These are phyloP conservation scores for Pristionchus arcanus DNA, from an alignment of 2,888 invertebrate genomes.

Conservation along the genomic window DNA sequence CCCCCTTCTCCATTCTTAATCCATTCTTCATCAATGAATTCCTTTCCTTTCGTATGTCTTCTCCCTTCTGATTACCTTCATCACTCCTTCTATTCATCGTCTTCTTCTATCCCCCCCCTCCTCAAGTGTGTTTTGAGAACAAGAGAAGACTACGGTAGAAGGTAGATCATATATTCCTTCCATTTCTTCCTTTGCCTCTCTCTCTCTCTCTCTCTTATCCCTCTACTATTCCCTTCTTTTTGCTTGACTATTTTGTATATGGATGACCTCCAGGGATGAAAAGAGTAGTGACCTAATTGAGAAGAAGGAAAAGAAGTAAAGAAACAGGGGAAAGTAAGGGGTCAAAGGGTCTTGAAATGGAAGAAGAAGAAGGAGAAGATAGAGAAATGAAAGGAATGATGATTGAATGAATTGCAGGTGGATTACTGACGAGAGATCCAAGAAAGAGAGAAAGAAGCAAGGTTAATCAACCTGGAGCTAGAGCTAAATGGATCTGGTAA, in stretches of 20 bases:
- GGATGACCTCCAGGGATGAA: slow-evolving; percentile 38
- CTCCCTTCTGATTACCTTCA: slow-evolving; percentile 18
- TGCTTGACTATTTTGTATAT: slow-evolving; percentile 1
- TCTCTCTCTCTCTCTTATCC: slow-evolving; percentile 9
- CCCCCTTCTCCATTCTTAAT: neutral
- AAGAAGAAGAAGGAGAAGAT: slow-evolving; percentile 1
- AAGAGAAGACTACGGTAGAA: neutral
- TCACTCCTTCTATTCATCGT: slow-evolving; percentile 7
- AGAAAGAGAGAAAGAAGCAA: slow-evolving; percentile 76
- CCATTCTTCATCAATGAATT: neutral
- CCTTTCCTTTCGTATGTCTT: neutral
- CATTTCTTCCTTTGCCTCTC: neutral
- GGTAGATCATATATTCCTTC: slow-evolving; percentile 8
- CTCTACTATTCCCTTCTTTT: neutral
- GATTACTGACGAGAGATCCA: slow-evolving; percentile 76
- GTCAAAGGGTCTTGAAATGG: slow-evolving; percentile 12
- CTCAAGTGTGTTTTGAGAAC: neutral
- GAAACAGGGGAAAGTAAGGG: slow-evolving; percentile 27
- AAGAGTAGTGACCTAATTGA: slow-evolving; percentile 33
- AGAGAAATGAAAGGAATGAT: neutral
- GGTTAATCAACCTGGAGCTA: slow-evolving; percentile 78
- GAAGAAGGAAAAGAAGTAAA: neutral
- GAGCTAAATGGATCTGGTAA: slow-evolving; percentile 78
- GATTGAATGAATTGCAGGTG: slow-evolving; percentile 67
- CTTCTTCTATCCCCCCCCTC: neutral